These are phyloP conservation scores for Dimorphilus gyrociliatus DNA, from an alignment of 2,888 invertebrate species.

Conservation along the genomic window DNA sequence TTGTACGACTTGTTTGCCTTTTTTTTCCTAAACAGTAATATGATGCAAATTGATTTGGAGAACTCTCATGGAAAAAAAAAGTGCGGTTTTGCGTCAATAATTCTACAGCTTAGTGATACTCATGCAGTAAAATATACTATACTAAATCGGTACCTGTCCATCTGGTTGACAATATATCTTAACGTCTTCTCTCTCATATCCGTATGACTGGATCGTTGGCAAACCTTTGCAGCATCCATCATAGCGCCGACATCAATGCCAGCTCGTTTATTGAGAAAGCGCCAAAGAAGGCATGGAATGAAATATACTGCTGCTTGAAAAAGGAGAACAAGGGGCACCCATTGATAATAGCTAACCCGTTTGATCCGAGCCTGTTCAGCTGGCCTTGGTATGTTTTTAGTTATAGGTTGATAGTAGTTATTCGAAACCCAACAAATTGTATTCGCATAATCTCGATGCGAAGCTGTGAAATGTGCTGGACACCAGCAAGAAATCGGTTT, in stretches of 20 bases:
- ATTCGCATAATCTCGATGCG: slow-evolving; percentile 37
- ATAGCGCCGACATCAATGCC: slow-evolving; percentile 10
- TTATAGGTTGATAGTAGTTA: slow-evolving; percentile 39
- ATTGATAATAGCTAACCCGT: slow-evolving; percentile 11
- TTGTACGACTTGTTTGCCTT: no score
- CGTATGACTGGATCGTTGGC: slow-evolving; percentile 9
- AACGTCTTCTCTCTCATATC: slow-evolving; percentile 11
- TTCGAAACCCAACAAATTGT: slow-evolving; percentile 41
- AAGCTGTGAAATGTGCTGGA: slow-evolving; percentile 13
- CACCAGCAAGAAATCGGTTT: slow-evolving; percentile 14
- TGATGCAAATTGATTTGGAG: no score
- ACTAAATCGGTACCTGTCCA: no score
- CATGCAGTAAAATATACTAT: no score
- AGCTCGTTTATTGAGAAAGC: slow-evolving; percentile 11
- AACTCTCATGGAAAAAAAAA: no score
- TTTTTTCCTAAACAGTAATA: no score
- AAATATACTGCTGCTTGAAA: slow-evolving; percentile 7
- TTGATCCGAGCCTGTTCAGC: slow-evolving; percentile 20
- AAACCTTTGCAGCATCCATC: slow-evolving; percentile 10
- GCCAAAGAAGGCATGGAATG: slow-evolving; percentile 10
- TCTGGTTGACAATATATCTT: slow-evolving; percentile 11
- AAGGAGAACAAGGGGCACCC: slow-evolving; percentile 12
- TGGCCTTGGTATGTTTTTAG: slow-evolving; percentile 24
- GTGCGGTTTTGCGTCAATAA: no score
- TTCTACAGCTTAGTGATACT: no score